Evolutionary conservation across 1,140 invertebrate species (phyloP).

Genomic region (Zaprionus gabonicus): DNA sequence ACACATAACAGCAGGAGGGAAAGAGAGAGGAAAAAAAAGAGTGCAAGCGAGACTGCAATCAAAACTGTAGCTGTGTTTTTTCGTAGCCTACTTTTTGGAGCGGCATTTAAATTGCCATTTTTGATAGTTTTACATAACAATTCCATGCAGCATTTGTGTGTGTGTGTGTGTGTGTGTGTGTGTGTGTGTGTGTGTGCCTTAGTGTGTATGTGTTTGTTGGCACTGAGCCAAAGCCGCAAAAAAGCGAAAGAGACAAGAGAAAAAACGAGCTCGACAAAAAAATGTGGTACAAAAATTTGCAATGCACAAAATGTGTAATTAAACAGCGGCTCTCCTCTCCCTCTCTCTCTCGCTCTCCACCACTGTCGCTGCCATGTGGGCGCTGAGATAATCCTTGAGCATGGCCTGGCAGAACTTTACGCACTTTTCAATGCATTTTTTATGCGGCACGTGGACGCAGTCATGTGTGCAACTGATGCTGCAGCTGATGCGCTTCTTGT

Average conservation of each 20-base stretch:
- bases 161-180: not conserved
- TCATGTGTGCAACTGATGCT: slow-evolving; percentile 46
- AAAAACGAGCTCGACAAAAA: slow-evolving; percentile 8
- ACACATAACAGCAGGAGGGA: slow-evolving; percentile 10
- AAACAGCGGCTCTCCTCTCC: slow-evolving; percentile 34
- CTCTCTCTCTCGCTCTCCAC: not conserved
- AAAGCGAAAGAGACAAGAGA: slow-evolving; percentile 1
- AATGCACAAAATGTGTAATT: slow-evolving; percentile 49
- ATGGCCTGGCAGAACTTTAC: slow-evolving; percentile 52
- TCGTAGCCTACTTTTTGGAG: slow-evolving; percentile 59
- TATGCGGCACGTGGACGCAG: slow-evolving; percentile 68
- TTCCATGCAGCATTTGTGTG: slow-evolving; percentile 9
- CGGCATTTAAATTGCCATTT: slow-evolving; percentile 70
- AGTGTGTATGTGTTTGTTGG: slow-evolving; percentile 29
- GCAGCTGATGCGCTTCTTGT: slow-evolving; percentile 1
- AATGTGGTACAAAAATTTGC: slow-evolving; percentile 41
- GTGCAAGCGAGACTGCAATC: slow-evolving; percentile 16
- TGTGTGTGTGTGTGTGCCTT: slow-evolving; percentile 12
- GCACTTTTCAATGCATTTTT: slow-evolving; percentile 73
- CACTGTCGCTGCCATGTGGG: not conserved
- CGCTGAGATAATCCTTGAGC: slow-evolving; percentile 28
- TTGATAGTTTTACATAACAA: slow-evolving; percentile 62
- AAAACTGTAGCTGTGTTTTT: slow-evolving; percentile 40
- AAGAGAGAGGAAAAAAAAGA: not conserved
- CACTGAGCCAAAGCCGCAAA: slow-evolving; percentile 17